Base-by-base conservation (phyloP, 1,140 invertebrate species). In the Drosophila yakuba region DNA sequence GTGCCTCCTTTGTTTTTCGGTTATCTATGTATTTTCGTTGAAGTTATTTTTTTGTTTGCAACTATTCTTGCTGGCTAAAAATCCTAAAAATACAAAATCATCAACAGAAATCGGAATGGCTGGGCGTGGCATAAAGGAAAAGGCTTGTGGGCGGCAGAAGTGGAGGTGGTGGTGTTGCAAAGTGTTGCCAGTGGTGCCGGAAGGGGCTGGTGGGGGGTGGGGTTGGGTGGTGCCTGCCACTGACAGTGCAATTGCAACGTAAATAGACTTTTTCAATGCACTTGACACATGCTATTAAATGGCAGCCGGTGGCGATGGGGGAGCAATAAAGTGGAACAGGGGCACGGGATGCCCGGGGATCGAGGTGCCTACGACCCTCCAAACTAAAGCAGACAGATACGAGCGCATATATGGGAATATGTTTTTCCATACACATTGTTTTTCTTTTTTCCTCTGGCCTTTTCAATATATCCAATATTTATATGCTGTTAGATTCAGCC, bases 281-380 rank as follows among this genome's bases (percentile, higher is more conserved):
- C 85, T 88, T 89, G 84, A 88, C 84, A 89, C 84, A 88, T 90
- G 85, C 84, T 89, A 88, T 86, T 86, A 86, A 86, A 86, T 86
- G 79, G 72, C 83, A 89, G 72, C 79, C 69, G 60, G 41, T 74
- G 60, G 52, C 55, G 35, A 38, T 35, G 45, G 45, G 47, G 23
- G 20, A 57, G 28, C 38, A 39, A 5, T 35, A 36, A 36, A 20
- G 32, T 5, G 23, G 10, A 39, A 14, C 10, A n/a, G 45, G 32
- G 39, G 17, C 36, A 36, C 28, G 7, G 28, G 28, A 12, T 1
- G 7, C 4, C n/a, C 41, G 32, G 32, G 32, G 7, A 32, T 32
- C 32, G 32, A 32, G 32, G n/a, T 39, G 38, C 38, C 41, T 15
- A 7, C 17, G 1, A 10, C 15, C 15, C 10, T 23, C 10, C 23